Evolutionary conservation across 2,888 invertebrate genomes (phyloP).

Genomic region (Keiferia lycopersicella): DNA sequence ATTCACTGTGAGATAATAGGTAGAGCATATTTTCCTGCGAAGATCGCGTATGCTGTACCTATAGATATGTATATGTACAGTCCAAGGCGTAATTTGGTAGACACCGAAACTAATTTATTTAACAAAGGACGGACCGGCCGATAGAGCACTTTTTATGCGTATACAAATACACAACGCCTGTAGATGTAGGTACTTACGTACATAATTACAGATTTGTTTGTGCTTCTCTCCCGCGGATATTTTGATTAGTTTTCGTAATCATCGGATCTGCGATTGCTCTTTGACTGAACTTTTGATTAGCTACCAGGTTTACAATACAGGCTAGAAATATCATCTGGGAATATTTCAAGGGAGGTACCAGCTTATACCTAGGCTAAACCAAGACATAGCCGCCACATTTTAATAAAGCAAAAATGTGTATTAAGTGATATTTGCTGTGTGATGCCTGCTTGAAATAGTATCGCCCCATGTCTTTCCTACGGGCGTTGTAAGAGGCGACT

Average conservation of each 20-base stretch:
- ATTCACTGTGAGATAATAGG: constrained; percentile 70
- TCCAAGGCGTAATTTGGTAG: constrained; percentile 81
- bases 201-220: constrained; percentile 59
- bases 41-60: constrained; percentile 70
- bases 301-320: neutral
- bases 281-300: neutral
- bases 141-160: constrained; percentile 76
- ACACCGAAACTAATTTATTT: constrained; percentile 83
- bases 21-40: constrained; percentile 76
- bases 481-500: no score
- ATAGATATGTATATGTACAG: constrained; percentile 58
- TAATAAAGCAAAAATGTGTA: no score
- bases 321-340: no score
- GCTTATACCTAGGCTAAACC: no score
- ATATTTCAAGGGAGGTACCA: no score
- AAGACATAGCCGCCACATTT: no score
- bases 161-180: constrained; percentile 72
- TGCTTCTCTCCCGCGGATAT: constrained; percentile 45
- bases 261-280: constrained; percentile 15
- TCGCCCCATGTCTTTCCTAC: no score
- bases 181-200: constrained; percentile 43
- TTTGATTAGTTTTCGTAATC: constrained; percentile 35
- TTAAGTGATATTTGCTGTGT: no score
- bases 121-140: constrained; percentile 79
- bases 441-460: no score